Conservation (phyloP, 1,140 invertebrate species). For the Ostrea edulis region DNA sequence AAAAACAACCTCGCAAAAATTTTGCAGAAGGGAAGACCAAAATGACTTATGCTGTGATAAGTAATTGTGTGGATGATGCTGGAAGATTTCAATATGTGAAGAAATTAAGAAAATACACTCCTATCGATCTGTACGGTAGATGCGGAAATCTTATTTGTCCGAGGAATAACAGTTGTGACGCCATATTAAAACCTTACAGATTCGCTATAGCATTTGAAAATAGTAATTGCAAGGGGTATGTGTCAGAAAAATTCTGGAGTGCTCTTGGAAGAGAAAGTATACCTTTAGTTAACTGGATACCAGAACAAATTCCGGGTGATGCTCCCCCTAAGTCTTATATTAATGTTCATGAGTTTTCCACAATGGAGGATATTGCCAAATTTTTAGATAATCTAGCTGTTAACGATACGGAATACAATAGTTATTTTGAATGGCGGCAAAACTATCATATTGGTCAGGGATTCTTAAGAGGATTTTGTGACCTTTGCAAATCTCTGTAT, state of each 20-base stretch:
- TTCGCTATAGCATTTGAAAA: slow-evolving; percentile 85
- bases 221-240: slow-evolving; percentile 76
- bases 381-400: slow-evolving; percentile 85
- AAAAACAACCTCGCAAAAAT: not conserved
- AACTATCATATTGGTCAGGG: slow-evolving; percentile 49
- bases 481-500: slow-evolving; percentile 64
- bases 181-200: slow-evolving; percentile 85
- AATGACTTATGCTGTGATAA: slow-evolving; percentile 83
- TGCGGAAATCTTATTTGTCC: slow-evolving; percentile 62
- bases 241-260: slow-evolving; percentile 78
- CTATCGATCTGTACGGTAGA: slow-evolving; percentile 84
- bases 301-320: slow-evolving; percentile 74
- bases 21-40: slow-evolving; percentile 33
- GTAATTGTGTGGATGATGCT: slow-evolving; percentile 83
- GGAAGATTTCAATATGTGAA: slow-evolving; percentile 81
- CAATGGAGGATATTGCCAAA: slow-evolving; percentile 89
- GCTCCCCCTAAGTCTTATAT: slow-evolving; percentile 89
- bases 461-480: slow-evolving; percentile 56
- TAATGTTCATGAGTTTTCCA: slow-evolving; percentile 95
- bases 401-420: slow-evolving; percentile 74
- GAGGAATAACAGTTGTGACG: slow-evolving; percentile 60
- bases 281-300: slow-evolving; percentile 71
- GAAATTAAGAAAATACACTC: slow-evolving; percentile 81
- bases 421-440: slow-evolving; percentile 74
- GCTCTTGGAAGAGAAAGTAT: slow-evolving; percentile 65